Evolutionary conservation across 2,888 invertebrate genomes (phyloP).

Genomic region (Schizaphis graminum): DNA sequence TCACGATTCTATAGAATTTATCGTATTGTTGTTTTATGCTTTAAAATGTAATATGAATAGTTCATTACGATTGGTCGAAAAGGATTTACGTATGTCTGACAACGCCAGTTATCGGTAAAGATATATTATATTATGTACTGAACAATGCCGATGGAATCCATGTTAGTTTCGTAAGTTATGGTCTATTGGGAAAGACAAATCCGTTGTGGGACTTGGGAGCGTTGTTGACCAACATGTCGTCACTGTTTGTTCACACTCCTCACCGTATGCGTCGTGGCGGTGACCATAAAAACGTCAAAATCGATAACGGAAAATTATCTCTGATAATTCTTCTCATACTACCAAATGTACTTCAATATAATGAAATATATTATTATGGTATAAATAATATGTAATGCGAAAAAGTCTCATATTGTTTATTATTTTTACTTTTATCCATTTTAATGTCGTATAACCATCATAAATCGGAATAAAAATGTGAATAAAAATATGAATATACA

Average conservation of each 20-base stretch:
- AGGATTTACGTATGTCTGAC: background rate
- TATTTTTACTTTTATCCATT: background rate
- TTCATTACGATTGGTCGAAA: background rate
- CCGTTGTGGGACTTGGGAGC: background rate
- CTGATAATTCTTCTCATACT: background rate
- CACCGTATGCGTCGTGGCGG: background rate
- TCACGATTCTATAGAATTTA: background rate
- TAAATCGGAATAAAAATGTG: background rate
- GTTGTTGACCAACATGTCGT: background rate
- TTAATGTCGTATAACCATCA: background rate
- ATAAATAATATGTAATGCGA: background rate
- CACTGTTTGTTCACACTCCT: background rate
- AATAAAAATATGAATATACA: background rate
- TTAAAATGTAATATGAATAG: background rate
- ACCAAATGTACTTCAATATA: background rate
- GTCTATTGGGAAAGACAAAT: background rate
- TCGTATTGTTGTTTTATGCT: background rate
- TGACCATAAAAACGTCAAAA: background rate
- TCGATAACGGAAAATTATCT: background rate
- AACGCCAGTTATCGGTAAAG: background rate
- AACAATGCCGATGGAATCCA: background rate
- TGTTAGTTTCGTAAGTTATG: background rate
- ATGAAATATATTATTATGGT: too few relatives aligned
- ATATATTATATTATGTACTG: background rate
- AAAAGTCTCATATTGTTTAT: background rate